Conservation (phyloP, 2,113 vertebrate genomes). For the Nothoprocta pentlandii region DNA sequence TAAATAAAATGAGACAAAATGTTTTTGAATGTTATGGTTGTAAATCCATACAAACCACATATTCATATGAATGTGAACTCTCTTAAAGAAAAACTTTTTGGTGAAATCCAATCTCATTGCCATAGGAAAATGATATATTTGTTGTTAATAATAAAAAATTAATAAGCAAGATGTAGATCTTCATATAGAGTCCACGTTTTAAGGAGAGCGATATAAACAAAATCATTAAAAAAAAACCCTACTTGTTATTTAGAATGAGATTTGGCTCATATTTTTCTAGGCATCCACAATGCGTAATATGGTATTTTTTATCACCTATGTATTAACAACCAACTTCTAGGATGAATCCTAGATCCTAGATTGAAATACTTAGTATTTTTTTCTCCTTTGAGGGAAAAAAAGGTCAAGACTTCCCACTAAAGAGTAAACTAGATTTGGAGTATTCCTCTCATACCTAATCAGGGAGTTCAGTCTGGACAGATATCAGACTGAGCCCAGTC, state of each 20-base stretch:
- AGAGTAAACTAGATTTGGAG: not conserved
- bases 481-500: not conserved
- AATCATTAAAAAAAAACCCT: not conserved
- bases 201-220: not conserved
- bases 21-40: not conserved
- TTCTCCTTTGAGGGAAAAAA: not conserved
- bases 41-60: slow-evolving; percentile 7
- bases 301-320: not conserved
- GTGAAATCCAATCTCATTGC: not conserved
- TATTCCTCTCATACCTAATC: not conserved
- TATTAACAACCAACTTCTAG: not conserved
- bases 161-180: not conserved
- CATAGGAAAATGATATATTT: not conserved
- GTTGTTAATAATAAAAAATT: not conserved
- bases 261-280: not conserved
- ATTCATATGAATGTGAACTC: not conserved
- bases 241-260: not conserved
- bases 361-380: not conserved
- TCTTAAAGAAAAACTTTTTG: not conserved
- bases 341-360: not conserved
- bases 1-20: slow-evolving; percentile 32
- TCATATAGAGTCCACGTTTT: not conserved
- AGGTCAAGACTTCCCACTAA: not conserved
- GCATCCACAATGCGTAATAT: not conserved
- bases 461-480: not conserved